Base-by-base conservation (phyloP, 2,797 vertebrate genomes). In the Lophotriccus pileatus region DNA sequence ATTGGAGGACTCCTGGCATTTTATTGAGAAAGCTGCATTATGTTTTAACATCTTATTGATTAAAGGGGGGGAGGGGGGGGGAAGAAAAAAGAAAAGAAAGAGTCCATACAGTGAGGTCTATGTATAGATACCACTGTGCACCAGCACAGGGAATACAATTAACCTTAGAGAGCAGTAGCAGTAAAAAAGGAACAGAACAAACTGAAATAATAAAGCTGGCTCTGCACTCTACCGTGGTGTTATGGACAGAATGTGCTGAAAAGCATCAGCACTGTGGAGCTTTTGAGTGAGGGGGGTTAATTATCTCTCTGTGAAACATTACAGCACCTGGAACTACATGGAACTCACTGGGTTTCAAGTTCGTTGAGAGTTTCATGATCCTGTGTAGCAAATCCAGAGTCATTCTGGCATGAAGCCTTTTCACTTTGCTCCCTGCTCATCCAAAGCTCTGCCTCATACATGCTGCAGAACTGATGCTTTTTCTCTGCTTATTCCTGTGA, bases 191-290 rank as follows among this genome's bases (percentile, higher is more conserved):
- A 90, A 73, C 73, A 82, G 77, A 91, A 69, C 49, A 91, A 93
- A 93, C 83, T 75, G 78, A 94, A 96, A 92, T 92, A 95, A 94
- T 95, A 95, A 92, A 96, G 75, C 96, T 94, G 91, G 82, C 82
- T 91, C 82, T 94, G 91, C 84, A 84, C 67, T 92, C 74, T 77
- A 41, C 46, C 11, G 3, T 88, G 37, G 89, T 84, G 76, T 90
- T 74, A 89, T 41, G 81, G 76, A 82, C 79, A 95, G 81, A 93
- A 85, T 93, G 90, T 78, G 85, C 64, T 91, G 89, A 93, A 93
- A 96, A 93, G 72, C 76, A 69, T 86, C 73, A 91, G 50, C 50
- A 25, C 69, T 46, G 84, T 3, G 12, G 62, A 87, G 76, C 82
- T 84, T 84, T 66, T 3, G 44, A 92, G 94, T 96, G 93, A 95